These are phyloP conservation scores for Calyptommatus sinebrachiatus DNA, from an alignment of 2,113 vertebrate species.

Conservation along the genomic window DNA sequence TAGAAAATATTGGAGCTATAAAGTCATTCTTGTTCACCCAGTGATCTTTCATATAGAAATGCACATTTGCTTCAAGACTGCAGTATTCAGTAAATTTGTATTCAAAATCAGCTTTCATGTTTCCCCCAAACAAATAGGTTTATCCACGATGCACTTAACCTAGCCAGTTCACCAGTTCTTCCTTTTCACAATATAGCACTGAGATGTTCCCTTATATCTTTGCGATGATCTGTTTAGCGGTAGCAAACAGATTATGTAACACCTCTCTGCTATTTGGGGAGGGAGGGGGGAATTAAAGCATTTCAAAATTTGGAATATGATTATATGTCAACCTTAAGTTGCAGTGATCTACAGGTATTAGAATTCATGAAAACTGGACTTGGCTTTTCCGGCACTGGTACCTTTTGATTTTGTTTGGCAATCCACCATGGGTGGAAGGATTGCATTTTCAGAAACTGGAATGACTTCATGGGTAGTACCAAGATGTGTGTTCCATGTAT, in stretches of 20 bases:
- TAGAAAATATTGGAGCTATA: constrained; percentile 28
- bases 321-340: neutral
- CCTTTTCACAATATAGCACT: constrained; percentile 26
- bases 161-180: constrained; percentile 2
- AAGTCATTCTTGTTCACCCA: constrained; percentile 42
- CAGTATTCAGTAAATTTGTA: constrained; percentile 70
- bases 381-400: neutral
- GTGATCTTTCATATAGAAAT: constrained; percentile 60
- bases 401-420: neutral
- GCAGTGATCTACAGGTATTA: neutral
- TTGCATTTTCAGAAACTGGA: neutral
- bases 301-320: neutral
- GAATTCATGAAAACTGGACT: neutral
- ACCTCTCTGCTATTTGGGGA: neutral
- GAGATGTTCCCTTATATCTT: constrained; percentile 1
- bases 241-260: neutral
- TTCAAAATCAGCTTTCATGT: constrained; percentile 72
- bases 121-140: constrained; percentile 53
- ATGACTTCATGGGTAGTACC: neutral
- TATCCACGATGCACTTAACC: constrained; percentile 52
- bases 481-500: too few species aligned
- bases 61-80: constrained; percentile 71
- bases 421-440: neutral
- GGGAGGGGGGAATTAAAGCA: neutral
- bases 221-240: neutral